phyloP scores from a whole-genome alignment of 2,888 invertebrate genomes.

The Nesidiocoris tenuis region DNA sequence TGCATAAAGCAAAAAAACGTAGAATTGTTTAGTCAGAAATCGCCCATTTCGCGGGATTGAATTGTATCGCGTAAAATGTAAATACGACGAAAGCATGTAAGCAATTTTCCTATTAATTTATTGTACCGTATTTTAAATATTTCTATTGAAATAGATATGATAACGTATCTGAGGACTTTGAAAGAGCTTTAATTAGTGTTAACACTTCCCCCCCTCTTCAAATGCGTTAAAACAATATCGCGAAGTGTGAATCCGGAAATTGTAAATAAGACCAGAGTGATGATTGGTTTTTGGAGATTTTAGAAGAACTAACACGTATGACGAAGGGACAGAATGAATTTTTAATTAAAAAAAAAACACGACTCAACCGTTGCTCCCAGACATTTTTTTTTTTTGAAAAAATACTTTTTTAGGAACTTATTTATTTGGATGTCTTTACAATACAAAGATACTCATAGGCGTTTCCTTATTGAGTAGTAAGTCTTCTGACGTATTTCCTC shows the following conservation, averaged over 20 bases:
- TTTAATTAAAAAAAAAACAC: slow-evolving; percentile 3
- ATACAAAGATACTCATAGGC: too few relatives aligned
- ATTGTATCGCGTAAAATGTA: neutral
- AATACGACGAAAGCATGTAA: neutral
- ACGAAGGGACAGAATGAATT: neutral
- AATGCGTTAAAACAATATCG: neutral
- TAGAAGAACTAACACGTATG: too few relatives aligned
- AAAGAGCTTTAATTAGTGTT: slow-evolving; percentile 36
- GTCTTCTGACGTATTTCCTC: too few relatives aligned
- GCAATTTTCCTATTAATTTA: neutral
- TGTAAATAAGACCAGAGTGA: slow-evolving; percentile 3
- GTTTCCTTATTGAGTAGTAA: too few relatives aligned
- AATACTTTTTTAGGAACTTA: too few relatives aligned
- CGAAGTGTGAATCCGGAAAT: neutral
- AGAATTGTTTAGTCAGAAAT: neutral
- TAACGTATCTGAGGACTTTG: slow-evolving; percentile 18
- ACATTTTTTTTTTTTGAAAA: too few relatives aligned
- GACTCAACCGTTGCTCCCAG: too few relatives aligned
- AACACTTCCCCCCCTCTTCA: slow-evolving; percentile 2
- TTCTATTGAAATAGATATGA: slow-evolving; percentile 6
- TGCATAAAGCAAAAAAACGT: too few relatives aligned
- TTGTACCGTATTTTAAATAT: neutral
- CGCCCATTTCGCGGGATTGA: neutral
- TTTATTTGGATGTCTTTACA: too few relatives aligned
- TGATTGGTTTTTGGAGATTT: neutral